These are phyloP conservation scores for Spinus olivaceus DNA, from an alignment of 2,797 vertebrate genomes.

Conservation along the genomic window DNA sequence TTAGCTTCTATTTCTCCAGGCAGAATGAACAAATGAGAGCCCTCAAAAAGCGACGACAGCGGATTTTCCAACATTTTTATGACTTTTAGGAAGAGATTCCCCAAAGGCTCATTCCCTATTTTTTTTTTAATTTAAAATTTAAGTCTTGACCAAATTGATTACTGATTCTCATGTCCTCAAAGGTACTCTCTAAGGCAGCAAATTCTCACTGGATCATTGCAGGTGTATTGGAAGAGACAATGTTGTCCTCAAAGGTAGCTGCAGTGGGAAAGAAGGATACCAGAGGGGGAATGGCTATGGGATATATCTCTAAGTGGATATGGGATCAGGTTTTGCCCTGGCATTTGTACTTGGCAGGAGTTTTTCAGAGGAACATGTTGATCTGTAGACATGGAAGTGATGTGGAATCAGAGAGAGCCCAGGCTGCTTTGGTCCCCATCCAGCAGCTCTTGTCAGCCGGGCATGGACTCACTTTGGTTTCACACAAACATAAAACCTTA, in stretches of 20 bases:
- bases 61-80: neutral
- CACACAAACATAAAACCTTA: neutral
- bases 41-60: neutral
- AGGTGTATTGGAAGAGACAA: fast-evolving
- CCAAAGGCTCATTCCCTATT: neutral
- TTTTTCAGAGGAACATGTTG: neutral
- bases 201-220: neutral
- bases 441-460: neutral
- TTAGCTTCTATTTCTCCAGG: neutral
- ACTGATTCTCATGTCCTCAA: neutral
- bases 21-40: neutral
- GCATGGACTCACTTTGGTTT: neutral
- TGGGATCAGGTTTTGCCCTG: neutral
- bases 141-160: neutral
- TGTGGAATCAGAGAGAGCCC: neutral
- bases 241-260: neutral
- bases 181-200: neutral
- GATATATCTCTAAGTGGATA: neutral
- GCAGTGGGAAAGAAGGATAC: neutral
- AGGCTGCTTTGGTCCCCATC: neutral
- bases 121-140: neutral
- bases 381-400: fast-evolving
- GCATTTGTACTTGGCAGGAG: neutral
- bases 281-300: fast-evolving
- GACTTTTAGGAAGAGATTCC: neutral